Evolutionary conservation across 1,140 invertebrate genomes (phyloP).

Genomic region (Megalonaias nervosa): DNA sequence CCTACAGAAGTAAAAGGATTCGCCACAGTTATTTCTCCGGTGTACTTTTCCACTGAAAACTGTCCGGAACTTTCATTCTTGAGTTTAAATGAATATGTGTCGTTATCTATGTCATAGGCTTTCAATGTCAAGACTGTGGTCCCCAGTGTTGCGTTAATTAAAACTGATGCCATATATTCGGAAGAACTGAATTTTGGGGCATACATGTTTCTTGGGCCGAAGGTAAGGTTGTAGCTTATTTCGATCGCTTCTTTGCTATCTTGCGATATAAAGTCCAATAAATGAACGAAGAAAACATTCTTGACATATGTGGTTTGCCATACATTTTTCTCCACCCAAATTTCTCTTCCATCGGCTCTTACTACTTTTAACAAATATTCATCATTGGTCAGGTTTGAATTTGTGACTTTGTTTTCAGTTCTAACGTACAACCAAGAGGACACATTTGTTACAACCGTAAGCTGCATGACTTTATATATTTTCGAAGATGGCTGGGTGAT

Average conservation of each 20-base stretch:
- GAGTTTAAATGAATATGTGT: too few relatives aligned
- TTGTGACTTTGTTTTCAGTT: conserved; percentile 30
- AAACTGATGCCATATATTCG: not conserved
- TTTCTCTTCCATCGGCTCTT: conserved; percentile 7
- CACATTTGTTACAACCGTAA: not conserved
- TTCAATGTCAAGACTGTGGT: not conserved
- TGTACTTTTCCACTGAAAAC: not conserved
- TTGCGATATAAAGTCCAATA: conserved; percentile 18
- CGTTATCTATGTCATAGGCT: too few relatives aligned
- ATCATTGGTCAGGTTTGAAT: not conserved
- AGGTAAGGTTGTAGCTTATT: conserved; percentile 11
- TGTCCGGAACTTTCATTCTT: not conserved
- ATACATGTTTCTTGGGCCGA: conserved; percentile 10
- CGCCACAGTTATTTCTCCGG: not conserved
- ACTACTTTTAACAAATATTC: conserved; percentile 6
- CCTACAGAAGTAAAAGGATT: not conserved
- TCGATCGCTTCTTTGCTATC: not conserved
- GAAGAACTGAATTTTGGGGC: conserved; percentile 8
- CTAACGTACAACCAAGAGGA: conserved; percentile 24
- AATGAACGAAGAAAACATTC: conserved; percentile 16
- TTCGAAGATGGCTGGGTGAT: not conserved
- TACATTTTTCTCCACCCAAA: conserved; percentile 30
- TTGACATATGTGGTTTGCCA: conserved; percentile 35
- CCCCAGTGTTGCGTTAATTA: not conserved
- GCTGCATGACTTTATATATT: conserved; percentile 4